A percentile compares a stretch with the other conserved stretches of the same genome.
Conservation (phyloP, 2,797 vertebrate species). For the Eupleurogrammus muticus region DNA sequence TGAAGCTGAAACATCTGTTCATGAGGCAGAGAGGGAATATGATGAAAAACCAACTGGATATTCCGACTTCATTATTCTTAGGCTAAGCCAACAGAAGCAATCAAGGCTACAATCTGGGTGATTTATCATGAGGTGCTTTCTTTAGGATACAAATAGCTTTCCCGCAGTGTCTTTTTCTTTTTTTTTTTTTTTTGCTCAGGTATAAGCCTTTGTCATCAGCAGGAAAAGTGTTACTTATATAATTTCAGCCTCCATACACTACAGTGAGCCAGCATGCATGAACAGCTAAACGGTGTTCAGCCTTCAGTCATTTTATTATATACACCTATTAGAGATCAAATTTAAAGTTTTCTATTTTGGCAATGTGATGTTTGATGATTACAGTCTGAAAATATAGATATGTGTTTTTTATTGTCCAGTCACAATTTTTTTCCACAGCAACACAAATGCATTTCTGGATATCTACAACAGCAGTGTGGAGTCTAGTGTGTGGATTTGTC, state of each 20-base stretch:
- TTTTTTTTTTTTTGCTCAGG: too few species aligned
- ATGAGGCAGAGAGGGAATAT: constrained; percentile 1
- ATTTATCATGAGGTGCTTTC: not conserved
- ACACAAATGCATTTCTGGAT: constrained; percentile 3
- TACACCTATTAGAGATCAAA: not conserved
- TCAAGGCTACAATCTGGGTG: not conserved
- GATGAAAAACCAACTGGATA: not conserved
- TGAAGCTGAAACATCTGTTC: constrained; percentile 43
- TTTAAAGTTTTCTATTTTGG: not conserved
- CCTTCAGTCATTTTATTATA: not conserved
- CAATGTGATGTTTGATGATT: not conserved
- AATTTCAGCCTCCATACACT: too few species aligned
- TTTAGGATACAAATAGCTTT: constrained; percentile 1
- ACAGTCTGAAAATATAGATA: too few species aligned
- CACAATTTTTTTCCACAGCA: not conserved
- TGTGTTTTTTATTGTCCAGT: not conserved
- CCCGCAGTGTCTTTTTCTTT: too few species aligned
- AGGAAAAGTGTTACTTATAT: not conserved
- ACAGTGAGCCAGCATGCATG: not conserved
- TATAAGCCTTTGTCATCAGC: too few species aligned
- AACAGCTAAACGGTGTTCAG: not conserved
- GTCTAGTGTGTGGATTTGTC: not conserved
- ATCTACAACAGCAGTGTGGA: not conserved
- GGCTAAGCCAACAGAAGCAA: constrained; percentile 18
- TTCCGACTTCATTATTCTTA: constrained; percentile 5